Conservation (phyloP, 1,140 invertebrate species). For the Drosophila miranda region DNA sequence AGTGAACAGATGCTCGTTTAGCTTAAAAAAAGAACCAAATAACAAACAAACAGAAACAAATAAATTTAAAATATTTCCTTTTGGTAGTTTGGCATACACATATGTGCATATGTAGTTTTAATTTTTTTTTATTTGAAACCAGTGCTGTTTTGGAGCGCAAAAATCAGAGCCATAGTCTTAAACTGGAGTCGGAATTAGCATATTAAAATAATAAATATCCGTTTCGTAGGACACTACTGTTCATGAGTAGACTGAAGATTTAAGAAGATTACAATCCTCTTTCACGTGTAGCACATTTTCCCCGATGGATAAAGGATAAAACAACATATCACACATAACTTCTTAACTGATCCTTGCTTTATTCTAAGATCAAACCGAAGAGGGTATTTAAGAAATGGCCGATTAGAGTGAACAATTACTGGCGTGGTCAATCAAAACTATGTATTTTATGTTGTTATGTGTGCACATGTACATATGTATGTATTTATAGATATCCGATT, state of each 20-base stretch:
- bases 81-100: slow-evolving; percentile 21
- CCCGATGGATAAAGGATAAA: neutral
- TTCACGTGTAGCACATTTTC: no score
- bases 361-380: neutral
- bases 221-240: no score
- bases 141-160: no score
- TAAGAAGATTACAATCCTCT: no score
- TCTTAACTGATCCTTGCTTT: neutral
- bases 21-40: slow-evolving; percentile 53
- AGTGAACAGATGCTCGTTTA: slow-evolving; percentile 39
- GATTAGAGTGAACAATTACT: slow-evolving; percentile 6
- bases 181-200: no score
- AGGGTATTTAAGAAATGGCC: slow-evolving; percentile 14
- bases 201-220: no score
- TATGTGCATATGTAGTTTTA: no score
- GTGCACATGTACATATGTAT: slow-evolving; percentile 6
- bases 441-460: slow-evolving; percentile 11
- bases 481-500: slow-evolving; percentile 48
- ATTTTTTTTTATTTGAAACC: no score
- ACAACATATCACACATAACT: neutral
- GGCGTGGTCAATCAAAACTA: slow-evolving; percentile 33
- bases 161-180: no score
- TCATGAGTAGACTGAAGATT: no score
- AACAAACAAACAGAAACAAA: slow-evolving; percentile 37
- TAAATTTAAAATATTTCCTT: slow-evolving; percentile 32